These are phyloP conservation scores for Acronicta alni DNA, from an alignment of 2,888 invertebrate genomes.

Conservation along the genomic window DNA sequence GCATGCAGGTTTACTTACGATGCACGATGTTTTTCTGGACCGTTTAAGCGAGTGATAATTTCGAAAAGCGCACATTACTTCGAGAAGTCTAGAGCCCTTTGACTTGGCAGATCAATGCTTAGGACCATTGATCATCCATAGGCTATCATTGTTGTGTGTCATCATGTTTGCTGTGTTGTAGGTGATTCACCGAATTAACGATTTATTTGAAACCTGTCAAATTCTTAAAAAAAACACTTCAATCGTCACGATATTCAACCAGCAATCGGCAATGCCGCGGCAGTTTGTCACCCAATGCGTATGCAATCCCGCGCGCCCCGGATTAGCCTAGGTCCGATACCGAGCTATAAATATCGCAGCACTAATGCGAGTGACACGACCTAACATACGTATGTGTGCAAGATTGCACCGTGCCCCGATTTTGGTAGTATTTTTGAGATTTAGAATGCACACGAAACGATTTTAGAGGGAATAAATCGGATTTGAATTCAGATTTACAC, in stretches of 20 bases:
- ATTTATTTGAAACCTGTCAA: no score
- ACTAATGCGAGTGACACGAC: conserved; percentile 70
- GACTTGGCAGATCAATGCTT: no score
- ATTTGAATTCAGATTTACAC: conserved; percentile 1
- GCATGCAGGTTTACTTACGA: no score
- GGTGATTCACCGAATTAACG: no score
- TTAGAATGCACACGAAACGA: background rate
- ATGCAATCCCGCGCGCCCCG: conserved; percentile 57
- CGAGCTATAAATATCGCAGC: conserved; percentile 73
- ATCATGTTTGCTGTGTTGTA: no score
- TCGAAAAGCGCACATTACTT: no score
- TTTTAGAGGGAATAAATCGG: conserved; percentile 1
- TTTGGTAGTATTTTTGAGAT: conserved; percentile 1
- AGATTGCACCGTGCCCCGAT: conserved; percentile 22
- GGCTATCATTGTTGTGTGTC: no score
- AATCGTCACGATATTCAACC: conserved; percentile 23
- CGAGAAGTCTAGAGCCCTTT: no score
- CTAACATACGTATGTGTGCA: conserved; percentile 40
- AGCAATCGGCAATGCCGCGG: conserved; percentile 46
- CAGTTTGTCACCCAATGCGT: conserved; percentile 56
- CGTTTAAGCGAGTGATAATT: no score
- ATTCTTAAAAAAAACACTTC: background rate
- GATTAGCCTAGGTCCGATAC: conserved; percentile 64
- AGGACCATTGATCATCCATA: no score
- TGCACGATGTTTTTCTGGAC: no score